phyloP scores from a whole-genome alignment of 2,888 invertebrate species.

The Ichneumoninae sp. region DNA sequence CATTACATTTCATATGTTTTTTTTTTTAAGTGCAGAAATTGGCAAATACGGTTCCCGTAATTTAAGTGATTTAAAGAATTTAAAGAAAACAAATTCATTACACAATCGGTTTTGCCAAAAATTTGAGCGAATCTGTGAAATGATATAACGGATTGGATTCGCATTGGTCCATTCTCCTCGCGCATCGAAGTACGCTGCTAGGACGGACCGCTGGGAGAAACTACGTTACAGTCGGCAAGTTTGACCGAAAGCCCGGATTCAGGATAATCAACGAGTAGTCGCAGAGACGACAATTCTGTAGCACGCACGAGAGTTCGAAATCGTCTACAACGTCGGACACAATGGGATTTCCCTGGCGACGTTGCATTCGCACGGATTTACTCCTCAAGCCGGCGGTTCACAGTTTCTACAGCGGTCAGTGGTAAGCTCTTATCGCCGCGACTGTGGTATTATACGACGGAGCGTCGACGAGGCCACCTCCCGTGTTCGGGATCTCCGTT shows the following conservation, averaged over 20 bases:
- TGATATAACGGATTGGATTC: no score
- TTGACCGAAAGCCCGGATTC: not conserved
- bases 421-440: conserved; percentile 51
- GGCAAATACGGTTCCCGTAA: no score
- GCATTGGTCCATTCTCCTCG: no score
- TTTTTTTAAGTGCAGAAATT: no score
- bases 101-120: no score
- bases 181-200: no score
- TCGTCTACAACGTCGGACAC: conserved; percentile 32
- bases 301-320: conserved; percentile 33
- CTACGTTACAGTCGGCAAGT: not conserved
- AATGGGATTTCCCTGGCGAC: conserved; percentile 60
- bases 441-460: not conserved
- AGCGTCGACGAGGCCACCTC: conserved; percentile 24
- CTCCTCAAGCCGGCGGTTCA: conserved; percentile 33
- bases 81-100: no score
- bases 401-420: conserved; percentile 57
- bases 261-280: not conserved
- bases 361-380: conserved; percentile 46
- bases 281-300: conserved; percentile 30
- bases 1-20: no score
- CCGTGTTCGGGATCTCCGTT: conserved; percentile 54
- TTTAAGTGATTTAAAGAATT: no score
- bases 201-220: no score
- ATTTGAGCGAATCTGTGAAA: no score